These are phyloP conservation scores for Falco novaeseelandiae DNA, from an alignment of 2,797 vertebrate species.

Conservation along the genomic window DNA sequence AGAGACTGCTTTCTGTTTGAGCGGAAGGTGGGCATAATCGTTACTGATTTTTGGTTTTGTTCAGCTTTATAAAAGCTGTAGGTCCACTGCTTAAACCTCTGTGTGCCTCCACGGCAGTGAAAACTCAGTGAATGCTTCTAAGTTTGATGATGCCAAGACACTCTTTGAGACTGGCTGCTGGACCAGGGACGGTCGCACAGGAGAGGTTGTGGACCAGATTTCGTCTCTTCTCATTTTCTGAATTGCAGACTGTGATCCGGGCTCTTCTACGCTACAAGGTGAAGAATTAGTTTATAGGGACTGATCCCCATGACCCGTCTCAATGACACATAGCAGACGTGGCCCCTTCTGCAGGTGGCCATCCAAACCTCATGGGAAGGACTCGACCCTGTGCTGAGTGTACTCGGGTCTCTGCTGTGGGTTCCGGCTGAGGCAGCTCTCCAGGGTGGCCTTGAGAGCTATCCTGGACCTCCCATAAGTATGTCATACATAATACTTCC, in stretches of 20 bases:
- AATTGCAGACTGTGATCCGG: background rate
- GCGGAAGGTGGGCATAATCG: background rate
- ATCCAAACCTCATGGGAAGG: background rate
- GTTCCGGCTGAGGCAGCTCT: background rate
- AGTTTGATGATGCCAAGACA: background rate
- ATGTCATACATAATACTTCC: background rate
- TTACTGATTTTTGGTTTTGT: background rate
- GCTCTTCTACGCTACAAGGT: background rate
- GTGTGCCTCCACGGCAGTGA: background rate
- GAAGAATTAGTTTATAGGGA: background rate
- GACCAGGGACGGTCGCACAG: background rate
- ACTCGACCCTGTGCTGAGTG: accelerated
- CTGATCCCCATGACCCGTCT: background rate
- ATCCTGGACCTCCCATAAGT: background rate
- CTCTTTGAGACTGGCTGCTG: background rate
- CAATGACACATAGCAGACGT: background rate
- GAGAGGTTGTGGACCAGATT: background rate
- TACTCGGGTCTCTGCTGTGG: background rate
- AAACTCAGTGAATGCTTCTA: background rate
- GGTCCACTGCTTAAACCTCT: background rate
- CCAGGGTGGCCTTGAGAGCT: background rate
- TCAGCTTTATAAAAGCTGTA: background rate
- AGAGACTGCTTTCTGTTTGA: background rate
- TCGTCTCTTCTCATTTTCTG: background rate
- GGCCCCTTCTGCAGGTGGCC: background rate